These are phyloP conservation scores for Sebastes dallii DNA, from an alignment of 2,797 vertebrate species.

Conservation along the genomic window DNA sequence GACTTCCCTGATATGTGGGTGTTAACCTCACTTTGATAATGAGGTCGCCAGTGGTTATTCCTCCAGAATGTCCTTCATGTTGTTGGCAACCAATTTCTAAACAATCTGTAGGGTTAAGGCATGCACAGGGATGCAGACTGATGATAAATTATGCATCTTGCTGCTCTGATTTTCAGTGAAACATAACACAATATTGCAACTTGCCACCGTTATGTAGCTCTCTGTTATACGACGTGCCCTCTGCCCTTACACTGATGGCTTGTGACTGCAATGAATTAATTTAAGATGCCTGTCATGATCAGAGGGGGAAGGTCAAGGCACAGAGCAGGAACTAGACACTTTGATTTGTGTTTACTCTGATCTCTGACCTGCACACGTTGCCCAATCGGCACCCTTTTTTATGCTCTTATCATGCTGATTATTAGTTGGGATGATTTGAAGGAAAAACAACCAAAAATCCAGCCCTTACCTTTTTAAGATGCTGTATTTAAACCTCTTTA, in stretches of 20 bases:
- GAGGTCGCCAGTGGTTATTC: not conserved
- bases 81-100: not conserved
- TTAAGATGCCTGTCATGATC: constrained; percentile 12
- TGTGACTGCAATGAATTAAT: not conserved
- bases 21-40: constrained; percentile 3
- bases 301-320: constrained; percentile 6
- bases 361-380: not conserved
- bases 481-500: not conserved
- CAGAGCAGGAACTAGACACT: not conserved
- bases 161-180: not conserved
- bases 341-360: constrained; percentile 32
- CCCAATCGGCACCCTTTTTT: not conserved
- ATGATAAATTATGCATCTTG: not conserved
- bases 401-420: not conserved
- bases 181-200: not conserved
- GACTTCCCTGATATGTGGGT: not conserved
- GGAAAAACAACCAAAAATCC: not conserved
- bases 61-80: not conserved
- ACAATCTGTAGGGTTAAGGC: not conserved
- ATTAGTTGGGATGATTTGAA: not conserved
- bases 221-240: not conserved
- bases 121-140: not conserved
- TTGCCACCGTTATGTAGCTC: not conserved
- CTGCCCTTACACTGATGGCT: not conserved
- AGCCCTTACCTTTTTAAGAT: not conserved